Conservation (phyloP, 2,113 vertebrate genomes). For the Phoenicopterus ruber region DNA sequence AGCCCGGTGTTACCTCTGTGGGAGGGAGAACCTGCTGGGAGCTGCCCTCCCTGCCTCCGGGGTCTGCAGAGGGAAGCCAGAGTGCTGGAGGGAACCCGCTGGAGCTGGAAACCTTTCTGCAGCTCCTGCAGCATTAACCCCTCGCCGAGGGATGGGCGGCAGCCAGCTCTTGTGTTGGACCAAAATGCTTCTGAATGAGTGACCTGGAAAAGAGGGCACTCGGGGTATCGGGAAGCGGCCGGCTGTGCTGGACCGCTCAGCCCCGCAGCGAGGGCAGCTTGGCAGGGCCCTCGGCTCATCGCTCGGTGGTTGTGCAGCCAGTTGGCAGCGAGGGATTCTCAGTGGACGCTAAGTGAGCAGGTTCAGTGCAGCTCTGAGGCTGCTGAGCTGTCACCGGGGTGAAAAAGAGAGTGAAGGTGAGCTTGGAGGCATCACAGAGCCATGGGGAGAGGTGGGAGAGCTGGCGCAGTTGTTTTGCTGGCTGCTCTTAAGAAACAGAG, state of each 20-base stretch:
- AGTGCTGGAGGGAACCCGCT: neutral
- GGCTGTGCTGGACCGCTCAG: neutral
- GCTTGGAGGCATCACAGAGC: neutral
- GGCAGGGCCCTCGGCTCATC: neutral
- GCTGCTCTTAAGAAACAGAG: neutral
- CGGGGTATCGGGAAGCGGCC: fast-evolving
- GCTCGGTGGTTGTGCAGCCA: neutral
- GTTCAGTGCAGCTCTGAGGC: neutral
- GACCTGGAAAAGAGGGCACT: neutral
- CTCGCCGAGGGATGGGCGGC: fast-evolving
- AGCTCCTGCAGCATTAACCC: neutral
- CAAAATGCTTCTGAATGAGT: neutral
- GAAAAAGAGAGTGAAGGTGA: neutral
- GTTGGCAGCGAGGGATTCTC: neutral
- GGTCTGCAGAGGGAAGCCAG: slow-evolving; percentile 19
- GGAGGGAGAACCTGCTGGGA: neutral
- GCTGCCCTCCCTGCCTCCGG: neutral
- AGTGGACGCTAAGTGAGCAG: neutral
- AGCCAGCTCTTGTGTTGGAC: neutral
- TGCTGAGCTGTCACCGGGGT: neutral
- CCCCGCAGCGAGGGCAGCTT: neutral
- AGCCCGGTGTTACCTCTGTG: neutral
- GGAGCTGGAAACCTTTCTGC: neutral
- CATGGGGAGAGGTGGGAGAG: neutral
- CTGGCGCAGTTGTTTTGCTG: neutral